Conservation (phyloP, 2,797 vertebrate species). For the Sphenopsis melanotis region DNA sequence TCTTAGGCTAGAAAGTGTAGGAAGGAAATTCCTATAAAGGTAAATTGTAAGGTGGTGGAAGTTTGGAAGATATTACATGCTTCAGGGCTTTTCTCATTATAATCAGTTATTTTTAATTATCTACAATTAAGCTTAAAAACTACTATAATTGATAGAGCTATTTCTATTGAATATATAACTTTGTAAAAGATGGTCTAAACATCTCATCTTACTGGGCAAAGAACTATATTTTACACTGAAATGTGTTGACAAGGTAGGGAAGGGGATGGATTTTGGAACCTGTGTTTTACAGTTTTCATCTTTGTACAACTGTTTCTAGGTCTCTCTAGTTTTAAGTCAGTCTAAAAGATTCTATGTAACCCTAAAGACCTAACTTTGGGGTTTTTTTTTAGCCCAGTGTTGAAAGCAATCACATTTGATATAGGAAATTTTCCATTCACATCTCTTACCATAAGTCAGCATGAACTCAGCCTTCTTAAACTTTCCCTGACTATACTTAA, state of each 20-base stretch:
- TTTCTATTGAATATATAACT: neutral
- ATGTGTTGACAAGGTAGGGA: neutral
- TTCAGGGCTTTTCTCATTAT: neutral
- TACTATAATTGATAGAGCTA: neutral
- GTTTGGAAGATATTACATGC: neutral
- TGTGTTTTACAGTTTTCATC: neutral
- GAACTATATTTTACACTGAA: neutral
- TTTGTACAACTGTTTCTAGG: neutral
- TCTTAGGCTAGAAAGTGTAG: neutral
- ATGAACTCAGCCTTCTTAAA: neutral
- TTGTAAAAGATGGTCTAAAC: neutral
- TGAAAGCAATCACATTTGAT: neutral
- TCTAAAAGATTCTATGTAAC: neutral
- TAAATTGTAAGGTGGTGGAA: neutral
- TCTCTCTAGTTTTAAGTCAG: neutral
- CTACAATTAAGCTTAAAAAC: neutral
- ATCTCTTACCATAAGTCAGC: neutral
- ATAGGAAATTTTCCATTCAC: neutral
- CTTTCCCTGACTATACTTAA: neutral
- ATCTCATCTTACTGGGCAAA: accelerated
- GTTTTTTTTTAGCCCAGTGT: neutral
- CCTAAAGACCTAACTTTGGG: neutral
- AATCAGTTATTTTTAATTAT: neutral
- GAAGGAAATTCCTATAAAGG: neutral
- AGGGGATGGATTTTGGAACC: neutral